These are phyloP conservation scores for Sminthurinus aureus DNA, from an alignment of 2,888 invertebrate genomes.

Conservation along the genomic window DNA sequence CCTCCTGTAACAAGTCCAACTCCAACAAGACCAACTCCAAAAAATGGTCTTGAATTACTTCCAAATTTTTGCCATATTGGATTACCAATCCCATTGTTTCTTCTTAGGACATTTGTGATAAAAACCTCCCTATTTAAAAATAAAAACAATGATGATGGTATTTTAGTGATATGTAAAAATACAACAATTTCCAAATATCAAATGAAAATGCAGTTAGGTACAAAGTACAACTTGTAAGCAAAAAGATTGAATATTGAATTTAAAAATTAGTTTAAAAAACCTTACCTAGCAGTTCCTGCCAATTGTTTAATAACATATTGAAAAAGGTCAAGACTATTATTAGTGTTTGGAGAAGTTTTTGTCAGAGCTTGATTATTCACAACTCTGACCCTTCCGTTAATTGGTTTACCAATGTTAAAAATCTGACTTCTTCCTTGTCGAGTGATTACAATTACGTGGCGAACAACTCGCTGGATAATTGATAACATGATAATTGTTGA, in stretches of 20 bases:
- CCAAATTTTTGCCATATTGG: conserved; percentile 63
- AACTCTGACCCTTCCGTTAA: background rate
- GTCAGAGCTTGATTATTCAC: background rate
- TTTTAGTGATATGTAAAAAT: background rate
- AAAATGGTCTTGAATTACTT: conserved; percentile 75
- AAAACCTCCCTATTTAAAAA: conserved; percentile 64
- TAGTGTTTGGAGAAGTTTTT: conserved; percentile 14
- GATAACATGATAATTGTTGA: conserved; percentile 21
- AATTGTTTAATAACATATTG: conserved; percentile 28
- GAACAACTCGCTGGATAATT: conserved; percentile 29
- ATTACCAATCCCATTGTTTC: conserved; percentile 70
- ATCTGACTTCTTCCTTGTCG: background rate
- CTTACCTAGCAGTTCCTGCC: conserved; percentile 39
- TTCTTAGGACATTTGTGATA: conserved; percentile 74
- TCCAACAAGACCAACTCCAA: conserved; percentile 76
- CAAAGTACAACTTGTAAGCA: background rate
- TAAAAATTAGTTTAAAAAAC: background rate
- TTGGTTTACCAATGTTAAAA: conserved; percentile 31
- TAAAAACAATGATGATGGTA: background rate
- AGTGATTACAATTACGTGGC: conserved; percentile 22
- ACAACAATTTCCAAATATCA: background rate
- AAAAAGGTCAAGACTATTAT: conserved; percentile 20
- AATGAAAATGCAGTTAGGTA: background rate
- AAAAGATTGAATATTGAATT: too few species aligned
- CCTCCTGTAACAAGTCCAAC: conserved; percentile 77